These are phyloP conservation scores for Athalia circularis DNA, from an alignment of 2,888 invertebrate species.

Conservation along the genomic window DNA sequence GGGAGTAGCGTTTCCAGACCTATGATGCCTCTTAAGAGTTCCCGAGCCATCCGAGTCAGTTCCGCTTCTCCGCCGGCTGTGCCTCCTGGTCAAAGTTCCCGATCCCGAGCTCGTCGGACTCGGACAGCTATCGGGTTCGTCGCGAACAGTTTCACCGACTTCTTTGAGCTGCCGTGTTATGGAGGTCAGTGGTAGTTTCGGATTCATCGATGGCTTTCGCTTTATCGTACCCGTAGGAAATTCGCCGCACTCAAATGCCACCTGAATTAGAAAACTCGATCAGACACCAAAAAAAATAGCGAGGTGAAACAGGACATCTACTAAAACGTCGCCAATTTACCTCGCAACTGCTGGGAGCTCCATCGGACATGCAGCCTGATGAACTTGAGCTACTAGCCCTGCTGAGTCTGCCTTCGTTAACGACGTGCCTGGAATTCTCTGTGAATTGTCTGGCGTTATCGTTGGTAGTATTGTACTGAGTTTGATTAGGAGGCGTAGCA, in stretches of 20 bases:
- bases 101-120: constrained; percentile 72
- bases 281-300: not conserved
- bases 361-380: constrained; percentile 90
- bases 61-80: constrained; percentile 75
- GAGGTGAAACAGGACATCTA: not conserved
- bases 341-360: constrained; percentile 83
- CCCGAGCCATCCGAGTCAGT: constrained; percentile 75
- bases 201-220: constrained; percentile 94
- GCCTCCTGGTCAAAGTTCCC: constrained; percentile 79
- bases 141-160: constrained; percentile 83
- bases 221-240: constrained; percentile 86
- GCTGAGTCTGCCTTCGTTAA: constrained; percentile 79
- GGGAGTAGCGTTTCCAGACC: constrained; percentile 76
- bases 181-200: constrained; percentile 92
- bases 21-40: constrained; percentile 70
- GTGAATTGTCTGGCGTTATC: constrained; percentile 69
- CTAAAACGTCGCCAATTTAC: constrained; percentile 72
- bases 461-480: constrained; percentile 69
- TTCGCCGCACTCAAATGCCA: constrained; percentile 72
- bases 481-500: constrained; percentile 76
- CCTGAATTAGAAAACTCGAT: constrained; percentile 53
- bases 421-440: constrained; percentile 66
- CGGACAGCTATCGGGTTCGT: constrained; percentile 76
- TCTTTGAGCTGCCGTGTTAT: constrained; percentile 94
- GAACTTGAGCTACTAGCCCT: constrained; percentile 90